These are phyloP conservation scores for Cydia splendana DNA, from an alignment of 1,140 invertebrate genomes.

Conservation along the genomic window DNA sequence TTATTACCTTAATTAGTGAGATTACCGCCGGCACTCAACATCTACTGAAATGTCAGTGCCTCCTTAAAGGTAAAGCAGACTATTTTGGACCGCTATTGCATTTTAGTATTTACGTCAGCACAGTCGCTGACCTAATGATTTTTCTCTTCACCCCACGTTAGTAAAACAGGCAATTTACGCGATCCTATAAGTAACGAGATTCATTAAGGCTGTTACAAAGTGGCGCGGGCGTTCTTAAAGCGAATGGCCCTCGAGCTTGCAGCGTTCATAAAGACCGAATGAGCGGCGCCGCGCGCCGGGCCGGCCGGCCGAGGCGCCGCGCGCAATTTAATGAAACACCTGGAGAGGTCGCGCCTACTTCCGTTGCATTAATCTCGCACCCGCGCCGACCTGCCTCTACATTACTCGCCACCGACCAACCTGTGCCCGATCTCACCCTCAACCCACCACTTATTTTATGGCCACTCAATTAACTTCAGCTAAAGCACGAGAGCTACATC, in stretches of 20 bases:
- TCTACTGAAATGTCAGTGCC: neutral
- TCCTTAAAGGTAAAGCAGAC: neutral
- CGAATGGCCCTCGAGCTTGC: constrained; percentile 77
- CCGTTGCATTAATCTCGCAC: constrained; percentile 75
- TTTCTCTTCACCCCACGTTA: constrained; percentile 54
- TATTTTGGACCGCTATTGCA: constrained; percentile 10
- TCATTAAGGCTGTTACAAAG: constrained; percentile 78
- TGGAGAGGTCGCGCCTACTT: constrained; percentile 71
- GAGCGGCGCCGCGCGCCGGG: constrained; percentile 58
- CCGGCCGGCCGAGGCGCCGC: constrained; percentile 68
- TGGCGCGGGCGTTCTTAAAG: constrained; percentile 78
- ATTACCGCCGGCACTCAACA: neutral
- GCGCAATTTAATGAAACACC: constrained; percentile 78
- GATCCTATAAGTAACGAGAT: constrained; percentile 78
- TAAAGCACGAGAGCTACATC: neutral
- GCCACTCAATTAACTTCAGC: constrained; percentile 24
- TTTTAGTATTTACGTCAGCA: constrained; percentile 21
- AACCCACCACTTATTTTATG: constrained; percentile 22
- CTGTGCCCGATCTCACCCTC: neutral
- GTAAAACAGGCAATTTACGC: constrained; percentile 76
- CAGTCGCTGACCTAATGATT: constrained; percentile 57
- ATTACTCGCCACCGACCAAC: constrained; percentile 16
- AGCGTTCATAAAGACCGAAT: constrained; percentile 75
- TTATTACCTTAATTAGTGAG: constrained; percentile 16
- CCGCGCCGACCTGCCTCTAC: constrained; percentile 40